phyloP scores from a whole-genome alignment of 2,797 vertebrate species.

The Rhinophrynus dorsalis region DNA sequence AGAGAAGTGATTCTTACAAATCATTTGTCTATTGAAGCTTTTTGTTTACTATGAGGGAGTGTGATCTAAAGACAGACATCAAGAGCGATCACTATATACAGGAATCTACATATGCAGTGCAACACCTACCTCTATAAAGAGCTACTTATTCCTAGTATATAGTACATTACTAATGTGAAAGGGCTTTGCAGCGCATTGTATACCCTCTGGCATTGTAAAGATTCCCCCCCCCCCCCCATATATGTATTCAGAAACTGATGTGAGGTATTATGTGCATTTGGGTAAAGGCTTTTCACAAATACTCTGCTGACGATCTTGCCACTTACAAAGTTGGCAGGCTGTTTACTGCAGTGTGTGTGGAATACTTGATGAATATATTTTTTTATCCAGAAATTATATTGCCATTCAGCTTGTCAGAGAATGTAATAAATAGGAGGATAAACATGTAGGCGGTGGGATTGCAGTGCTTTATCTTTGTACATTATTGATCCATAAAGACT shows the following conservation, averaged over 20 bases:
- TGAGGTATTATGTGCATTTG: conserved; percentile 51
- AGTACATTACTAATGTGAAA: too few species aligned
- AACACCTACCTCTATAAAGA: too few species aligned
- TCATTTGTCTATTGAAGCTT: too few species aligned
- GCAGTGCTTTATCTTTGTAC: conserved; percentile 67
- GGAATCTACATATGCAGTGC: too few species aligned
- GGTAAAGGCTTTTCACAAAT: conserved; percentile 49
- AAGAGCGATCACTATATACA: too few species aligned
- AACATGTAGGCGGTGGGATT: conserved; percentile 66
- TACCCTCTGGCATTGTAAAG: background rate
- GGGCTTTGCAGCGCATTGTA: too few species aligned
- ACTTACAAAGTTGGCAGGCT: conserved; percentile 52
- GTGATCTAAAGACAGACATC: too few species aligned
- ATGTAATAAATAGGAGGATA: conserved; percentile 55
- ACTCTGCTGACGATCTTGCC: conserved; percentile 39
- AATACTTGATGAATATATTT: conserved; percentile 51
- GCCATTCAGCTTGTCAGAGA: conserved; percentile 61
- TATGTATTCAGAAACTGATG: conserved; percentile 52
- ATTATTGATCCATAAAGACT: conserved; percentile 75
- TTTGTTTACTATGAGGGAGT: too few species aligned
- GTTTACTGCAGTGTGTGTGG: conserved; percentile 37
- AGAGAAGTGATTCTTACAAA: too few species aligned
- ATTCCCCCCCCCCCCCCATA: background rate
- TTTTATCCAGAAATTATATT: conserved; percentile 55
- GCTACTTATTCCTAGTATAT: too few species aligned